Base-by-base conservation (phyloP, 2,113 vertebrate genomes). In the Suricata suricatta region DNA sequence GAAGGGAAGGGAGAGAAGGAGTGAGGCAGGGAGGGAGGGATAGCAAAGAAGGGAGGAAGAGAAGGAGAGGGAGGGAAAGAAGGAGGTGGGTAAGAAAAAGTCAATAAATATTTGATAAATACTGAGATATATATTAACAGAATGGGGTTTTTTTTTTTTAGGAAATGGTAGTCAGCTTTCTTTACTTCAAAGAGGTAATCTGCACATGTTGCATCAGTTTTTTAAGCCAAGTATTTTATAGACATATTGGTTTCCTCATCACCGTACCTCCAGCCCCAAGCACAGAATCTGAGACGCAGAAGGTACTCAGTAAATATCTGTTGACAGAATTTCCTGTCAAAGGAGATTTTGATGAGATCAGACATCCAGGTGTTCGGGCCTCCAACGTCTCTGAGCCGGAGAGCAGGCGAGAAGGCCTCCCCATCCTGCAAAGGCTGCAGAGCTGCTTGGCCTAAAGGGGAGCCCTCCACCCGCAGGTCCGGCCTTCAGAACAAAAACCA, bases 21-120 rank as follows among this genome's bases (percentile, higher is more conserved):
- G 6, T 38, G 6, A 69, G 1, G 7, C 3, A 25, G 11, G 3
- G 3, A 19, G 19, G 17, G 6, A 15, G 25, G 44, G 44, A 44
- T 3, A 10, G 14, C 38, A 71, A 27, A 14, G 1, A 5, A 13
- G 38, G 16, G 47, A 1, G 10, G 3, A 33, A 7, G 3, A 50
- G 29, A 27, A 63, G 25, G 31, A 35, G 4, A 74, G 13, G 47
- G 31, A 10, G 35, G 31, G 2, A 25, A 3, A 21, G 23, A 64
- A 85, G 16, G 23, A 54, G 17, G 23, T 21, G n/a, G 19, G 57
- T 31, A 77, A 86, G 52, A 31, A 85, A 54, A 85, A 88, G 47
- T 68, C 69, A 33, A 83, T 27, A 85, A 86, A 83, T 92, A 91
- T 64, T 60, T 74, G 13, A 74, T 64, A 94, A 85, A 88, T 60